phyloP scores from a whole-genome alignment of 2,113 vertebrate species.

The Agapornis roseicollis region DNA sequence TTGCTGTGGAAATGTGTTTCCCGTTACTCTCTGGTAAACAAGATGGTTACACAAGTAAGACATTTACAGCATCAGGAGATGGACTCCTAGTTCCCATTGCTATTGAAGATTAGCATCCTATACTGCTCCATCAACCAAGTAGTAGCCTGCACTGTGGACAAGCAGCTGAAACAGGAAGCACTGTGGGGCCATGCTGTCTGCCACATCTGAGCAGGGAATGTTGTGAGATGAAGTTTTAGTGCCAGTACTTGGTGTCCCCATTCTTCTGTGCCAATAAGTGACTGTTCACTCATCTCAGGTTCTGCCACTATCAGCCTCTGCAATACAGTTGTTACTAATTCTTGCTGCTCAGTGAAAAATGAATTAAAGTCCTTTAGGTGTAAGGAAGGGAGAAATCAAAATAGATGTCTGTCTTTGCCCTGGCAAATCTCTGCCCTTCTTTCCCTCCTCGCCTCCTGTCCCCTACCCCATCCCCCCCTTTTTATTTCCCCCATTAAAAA shows the following conservation, averaged over 20 bases:
- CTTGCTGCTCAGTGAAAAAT: background rate
- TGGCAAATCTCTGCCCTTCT: constrained; percentile 7
- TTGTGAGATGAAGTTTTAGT: background rate
- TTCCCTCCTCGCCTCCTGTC: background rate
- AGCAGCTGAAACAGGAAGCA: background rate
- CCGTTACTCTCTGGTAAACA: background rate
- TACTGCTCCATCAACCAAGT: background rate
- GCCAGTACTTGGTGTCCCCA: background rate
- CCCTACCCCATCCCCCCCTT: too few species aligned
- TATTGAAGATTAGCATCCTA: background rate
- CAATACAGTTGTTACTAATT: background rate
- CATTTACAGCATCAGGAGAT: background rate
- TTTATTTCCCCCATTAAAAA: background rate
- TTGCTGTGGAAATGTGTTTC: background rate
- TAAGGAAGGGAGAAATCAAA: constrained; percentile 13
- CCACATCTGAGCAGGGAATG: background rate
- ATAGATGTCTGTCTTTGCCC: constrained; percentile 10
- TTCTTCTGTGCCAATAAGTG: background rate
- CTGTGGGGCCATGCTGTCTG: too few species aligned
- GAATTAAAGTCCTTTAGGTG: background rate
- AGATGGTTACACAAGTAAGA: too few species aligned
- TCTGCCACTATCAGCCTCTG: background rate
- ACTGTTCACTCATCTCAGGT: background rate
- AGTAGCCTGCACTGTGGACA: background rate
- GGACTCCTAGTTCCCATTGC: background rate